Evolutionary conservation across 2,113 vertebrate genomes (phyloP), one percentile per base, ranked within the genome.

Genomic region (Origma solitaria): DNA sequence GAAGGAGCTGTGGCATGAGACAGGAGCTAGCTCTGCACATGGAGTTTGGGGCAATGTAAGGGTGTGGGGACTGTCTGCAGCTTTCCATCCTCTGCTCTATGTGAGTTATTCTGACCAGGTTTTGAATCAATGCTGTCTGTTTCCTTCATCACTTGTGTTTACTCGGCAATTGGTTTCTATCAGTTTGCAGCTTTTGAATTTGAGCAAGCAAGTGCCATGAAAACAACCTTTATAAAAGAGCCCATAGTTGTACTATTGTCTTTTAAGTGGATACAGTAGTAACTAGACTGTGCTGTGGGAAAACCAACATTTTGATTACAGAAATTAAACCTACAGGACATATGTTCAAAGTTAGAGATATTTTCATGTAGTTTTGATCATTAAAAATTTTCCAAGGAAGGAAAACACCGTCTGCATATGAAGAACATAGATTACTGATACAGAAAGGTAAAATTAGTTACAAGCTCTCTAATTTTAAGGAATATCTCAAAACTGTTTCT

Each of bases 41-140:
- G 56, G 49, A 9, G 0, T 38, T 27, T 58, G 37, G 56, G 64
- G 49, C 35, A n/a, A 13, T 3, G 1, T 38, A 17, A 50, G 13
- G 24, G 13, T 7, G 3, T n/a, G 31, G 31, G 49, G 6, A 23
- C 27, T 20, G 20, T 33, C 49, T 77, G 62, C 68, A 68, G 30
- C 40, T 76, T 45, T 60, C n/a, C 16, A 19, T 57, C 23, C 11
- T 47, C 51, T 60, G 15, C 13, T 45, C 15, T 27, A 30, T 7
- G 5, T 33, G 15, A 77, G n/a, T n/a, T 56, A 10, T 25, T 92
- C 30, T 76, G 21, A 42, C 17, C 47, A 24, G 30, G 11, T 85
- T 94, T 85, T 70, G 85, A 21, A 37, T 54, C 15, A 4, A 7
- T 73, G 31, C 17, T 71, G 19, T 10, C 24, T 10, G n/a, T 65